Evolutionary conservation across 2,113 vertebrate species (phyloP), one percentile per base, ranked within the genome.

Genomic region (Polypterus bichir): DNA sequence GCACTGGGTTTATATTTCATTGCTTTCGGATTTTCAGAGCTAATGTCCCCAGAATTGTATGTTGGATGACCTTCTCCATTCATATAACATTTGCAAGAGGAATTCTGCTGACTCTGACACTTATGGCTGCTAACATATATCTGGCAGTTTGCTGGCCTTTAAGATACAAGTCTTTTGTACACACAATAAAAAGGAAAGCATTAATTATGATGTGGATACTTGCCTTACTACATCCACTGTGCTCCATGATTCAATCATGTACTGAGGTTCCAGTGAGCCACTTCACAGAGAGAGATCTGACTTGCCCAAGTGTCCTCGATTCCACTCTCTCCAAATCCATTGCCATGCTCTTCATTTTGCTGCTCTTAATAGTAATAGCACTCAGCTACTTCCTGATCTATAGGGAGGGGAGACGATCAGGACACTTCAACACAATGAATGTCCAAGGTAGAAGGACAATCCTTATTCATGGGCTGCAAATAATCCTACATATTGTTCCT

Each of bases 351-450:
- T 73, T 76, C 63, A 7, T 80, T 64, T 68, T 73, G 64, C 11
- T 63, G 52, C 52, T 67, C 2, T 3, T 73, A 57, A 74, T 77
- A 58, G 44, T 81, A 58, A 27, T 59, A 61, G 27, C 27, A 27
- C 27, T 27, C 27, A 77, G 73, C 65, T 82, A 77, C 49, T 62
- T 64, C 53, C 62, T 77, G 46, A 76, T 86, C 48, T 84, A 60
- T 62, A 71, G 63, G 59, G 79, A 77, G 74, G 77, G 73, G 47
- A 75, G 70, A 52, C 46, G 64, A 3, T 61, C 70, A 11, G 79
- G 75, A 27, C 75, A 78, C 73, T 86, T 85, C 74, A 82, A 77
- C 1, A 68, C 9, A 27, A 75, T 78, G 44, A 80, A 77, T 66
- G 51, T 65, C 62, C 79, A 76, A 65, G 76, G 73, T 5, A 76